These are phyloP conservation scores for Acomys russatus DNA, from an alignment of 2,797 vertebrate genomes.

Conservation along the genomic window DNA sequence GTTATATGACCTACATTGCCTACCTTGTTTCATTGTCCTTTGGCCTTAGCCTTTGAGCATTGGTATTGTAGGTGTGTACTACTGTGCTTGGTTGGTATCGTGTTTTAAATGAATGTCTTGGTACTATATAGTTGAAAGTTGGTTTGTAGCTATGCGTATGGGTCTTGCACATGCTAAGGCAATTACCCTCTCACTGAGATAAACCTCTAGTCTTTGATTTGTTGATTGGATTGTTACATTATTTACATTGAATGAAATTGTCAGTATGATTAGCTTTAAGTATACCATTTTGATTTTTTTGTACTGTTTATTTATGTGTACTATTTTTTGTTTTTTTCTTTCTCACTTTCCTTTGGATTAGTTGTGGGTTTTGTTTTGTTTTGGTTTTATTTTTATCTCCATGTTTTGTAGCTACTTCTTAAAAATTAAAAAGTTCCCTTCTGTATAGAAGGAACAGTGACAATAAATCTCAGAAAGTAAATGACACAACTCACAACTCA, in stretches of 20 bases:
- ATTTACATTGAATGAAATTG: constrained; percentile 47
- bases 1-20: background rate
- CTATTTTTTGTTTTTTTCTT: background rate
- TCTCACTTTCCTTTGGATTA: background rate
- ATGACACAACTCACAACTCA: background rate
- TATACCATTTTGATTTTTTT: constrained; percentile 29
- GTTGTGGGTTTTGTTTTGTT: background rate
- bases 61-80: background rate
- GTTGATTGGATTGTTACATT: background rate
- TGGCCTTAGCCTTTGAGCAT: background rate
- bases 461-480: background rate
- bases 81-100: background rate
- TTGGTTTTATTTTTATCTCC: background rate
- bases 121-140: background rate
- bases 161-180: background rate
- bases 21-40: background rate
- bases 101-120: constrained; percentile 52
- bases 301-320: constrained; percentile 2
- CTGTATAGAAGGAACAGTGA: background rate
- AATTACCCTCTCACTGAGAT: background rate
- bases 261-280: background rate
- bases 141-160: background rate
- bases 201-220: background rate
- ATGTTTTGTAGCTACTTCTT: background rate
- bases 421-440: background rate